Conservation (phyloP, 2,888 invertebrate genomes). For the Tuberolachnus salignus region DNA sequence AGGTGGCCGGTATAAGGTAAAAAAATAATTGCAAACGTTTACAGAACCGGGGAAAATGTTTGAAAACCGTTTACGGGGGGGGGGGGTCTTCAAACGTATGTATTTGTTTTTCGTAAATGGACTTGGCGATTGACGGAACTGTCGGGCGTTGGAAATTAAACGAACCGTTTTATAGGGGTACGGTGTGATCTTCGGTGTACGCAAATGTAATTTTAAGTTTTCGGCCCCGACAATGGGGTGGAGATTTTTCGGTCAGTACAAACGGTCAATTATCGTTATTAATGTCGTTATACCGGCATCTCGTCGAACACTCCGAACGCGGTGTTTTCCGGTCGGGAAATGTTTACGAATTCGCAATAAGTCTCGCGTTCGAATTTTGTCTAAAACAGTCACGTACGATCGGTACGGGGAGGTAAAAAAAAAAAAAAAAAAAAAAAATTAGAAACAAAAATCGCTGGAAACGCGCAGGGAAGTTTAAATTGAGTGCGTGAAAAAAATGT, state of each 20-base stretch:
- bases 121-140: too few relatives aligned
- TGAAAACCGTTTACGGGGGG: too few relatives aligned
- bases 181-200: too few relatives aligned
- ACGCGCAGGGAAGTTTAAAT: background rate
- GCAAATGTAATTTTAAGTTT: background rate
- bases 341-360: slow-evolving; percentile 36
- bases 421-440: slow-evolving; percentile 2
- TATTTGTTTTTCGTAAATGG: too few relatives aligned
- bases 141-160: background rate
- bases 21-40: too few relatives aligned
- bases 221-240: background rate
- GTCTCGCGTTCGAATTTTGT: slow-evolving; percentile 1
- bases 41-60: too few relatives aligned
- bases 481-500: slow-evolving; percentile 31
- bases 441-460: slow-evolving; percentile 14
- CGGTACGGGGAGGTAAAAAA: background rate
- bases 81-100: too few relatives aligned
- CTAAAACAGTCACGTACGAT: slow-evolving; percentile 47
- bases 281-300: background rate
- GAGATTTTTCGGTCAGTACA: background rate
- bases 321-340: slow-evolving; percentile 18
- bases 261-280: background rate
- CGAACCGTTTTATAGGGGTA: background rate
- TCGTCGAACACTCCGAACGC: background rate
- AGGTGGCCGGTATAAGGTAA: too few relatives aligned